Evolutionary conservation across 1,140 invertebrate species (phyloP).

Genomic region (Stratiolaelaps scimitus): DNA sequence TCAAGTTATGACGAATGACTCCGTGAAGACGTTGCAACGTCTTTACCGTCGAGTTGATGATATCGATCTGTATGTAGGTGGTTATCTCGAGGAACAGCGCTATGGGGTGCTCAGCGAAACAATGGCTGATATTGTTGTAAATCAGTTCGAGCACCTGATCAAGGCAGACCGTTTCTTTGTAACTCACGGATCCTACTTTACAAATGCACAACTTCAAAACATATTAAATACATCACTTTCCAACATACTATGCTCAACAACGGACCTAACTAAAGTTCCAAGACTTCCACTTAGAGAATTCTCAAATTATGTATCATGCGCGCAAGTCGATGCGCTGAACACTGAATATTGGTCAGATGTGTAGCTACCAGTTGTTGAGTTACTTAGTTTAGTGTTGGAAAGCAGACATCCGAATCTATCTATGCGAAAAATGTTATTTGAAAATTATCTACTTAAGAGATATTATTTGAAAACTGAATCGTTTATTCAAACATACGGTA

Average conservation of each 20-base stretch:
- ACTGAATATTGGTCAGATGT: background rate
- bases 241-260: background rate
- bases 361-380: no score
- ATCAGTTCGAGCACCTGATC: background rate
- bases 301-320: background rate
- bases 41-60: constrained; percentile 33
- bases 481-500: no score
- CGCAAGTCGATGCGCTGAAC: background rate
- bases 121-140: constrained; percentile 37
- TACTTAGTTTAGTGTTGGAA: no score
- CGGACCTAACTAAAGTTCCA: background rate
- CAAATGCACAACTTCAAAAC: background rate
- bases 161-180: constrained; percentile 3
- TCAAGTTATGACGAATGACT: constrained; percentile 46
- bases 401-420: no score
- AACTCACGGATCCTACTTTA: background rate
- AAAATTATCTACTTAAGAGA: no score
- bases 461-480: no score
- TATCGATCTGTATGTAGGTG: constrained; percentile 41
- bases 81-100: constrained; percentile 37
- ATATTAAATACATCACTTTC: background rate
- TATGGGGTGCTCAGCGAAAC: constrained; percentile 37
- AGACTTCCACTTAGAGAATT: background rate
- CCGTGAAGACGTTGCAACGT: background rate
- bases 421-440: no score